Evolutionary conservation across 2,888 invertebrate species (phyloP).

Genomic region (Muscina levida): DNA sequence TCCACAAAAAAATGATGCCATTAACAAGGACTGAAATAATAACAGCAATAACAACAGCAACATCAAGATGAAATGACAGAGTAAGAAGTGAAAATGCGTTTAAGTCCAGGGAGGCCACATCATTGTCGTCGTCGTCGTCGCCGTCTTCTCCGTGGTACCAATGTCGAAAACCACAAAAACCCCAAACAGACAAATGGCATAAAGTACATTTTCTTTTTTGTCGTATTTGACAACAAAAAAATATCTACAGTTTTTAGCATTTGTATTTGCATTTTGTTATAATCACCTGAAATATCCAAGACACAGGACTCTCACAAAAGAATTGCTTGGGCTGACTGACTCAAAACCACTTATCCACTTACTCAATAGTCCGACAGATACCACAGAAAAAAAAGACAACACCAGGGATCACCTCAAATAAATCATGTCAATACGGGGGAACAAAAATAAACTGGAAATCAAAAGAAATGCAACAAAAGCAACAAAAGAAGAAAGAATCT

Average conservation of each 20-base stretch:
- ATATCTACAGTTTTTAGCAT: conserved; percentile 22
- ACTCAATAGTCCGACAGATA: too few relatives aligned
- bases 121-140: too few relatives aligned
- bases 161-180: too few relatives aligned
- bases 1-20: conserved; percentile 22
- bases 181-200: too few relatives aligned
- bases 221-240: not conserved
- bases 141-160: too few relatives aligned
- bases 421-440: conserved; percentile 61
- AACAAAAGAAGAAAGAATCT: conserved; percentile 29
- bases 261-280: conserved; percentile 59
- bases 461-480: not conserved
- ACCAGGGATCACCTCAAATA: conserved; percentile 52
- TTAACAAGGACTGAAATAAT: not conserved
- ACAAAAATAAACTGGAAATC: conserved; percentile 19
- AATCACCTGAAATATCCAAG: conserved; percentile 56
- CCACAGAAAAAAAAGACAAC: not conserved
- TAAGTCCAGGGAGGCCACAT: too few relatives aligned
- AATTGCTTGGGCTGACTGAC: not conserved
- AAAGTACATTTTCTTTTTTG: too few relatives aligned
- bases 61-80: too few relatives aligned
- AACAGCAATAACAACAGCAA: not conserved
- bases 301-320: conserved; percentile 41
- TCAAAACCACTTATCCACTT: not conserved
- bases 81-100: too few relatives aligned